Percentiles rank a stretch among this genome's conserved stretches.
These are phyloP conservation scores for Melierax canorus DNA, from an alignment of 2,113 vertebrate species.

Conservation along the genomic window DNA sequence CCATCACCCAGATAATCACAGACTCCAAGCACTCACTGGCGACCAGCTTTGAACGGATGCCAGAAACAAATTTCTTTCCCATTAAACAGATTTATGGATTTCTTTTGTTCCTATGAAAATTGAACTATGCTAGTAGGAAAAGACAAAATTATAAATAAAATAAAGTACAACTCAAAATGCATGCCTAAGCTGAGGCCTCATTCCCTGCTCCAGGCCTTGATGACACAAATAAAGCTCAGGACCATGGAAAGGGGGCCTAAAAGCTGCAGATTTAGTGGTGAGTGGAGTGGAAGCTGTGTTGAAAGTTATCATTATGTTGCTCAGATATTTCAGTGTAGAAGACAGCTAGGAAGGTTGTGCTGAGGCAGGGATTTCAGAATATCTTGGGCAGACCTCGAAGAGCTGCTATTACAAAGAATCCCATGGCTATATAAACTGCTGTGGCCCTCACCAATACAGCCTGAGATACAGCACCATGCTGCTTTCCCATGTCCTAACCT, in stretches of 20 bases:
- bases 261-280: neutral
- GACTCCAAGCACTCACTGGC: neutral
- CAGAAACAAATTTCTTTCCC: conserved; percentile 15
- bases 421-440: neutral
- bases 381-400: neutral
- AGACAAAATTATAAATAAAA: conserved; percentile 10
- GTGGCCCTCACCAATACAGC: accelerated
- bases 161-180: neutral
- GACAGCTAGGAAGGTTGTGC: neutral
- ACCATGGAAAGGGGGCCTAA: neutral
- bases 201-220: neutral
- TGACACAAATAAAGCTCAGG: neutral
- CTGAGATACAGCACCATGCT: neutral
- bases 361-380: neutral
- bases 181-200: neutral
- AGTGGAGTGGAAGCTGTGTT: neutral
- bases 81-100: conserved; percentile 6
- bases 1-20: conserved; percentile 22
- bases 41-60: conserved; percentile 11
- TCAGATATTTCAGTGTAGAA: neutral
- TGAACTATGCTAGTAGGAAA: neutral
- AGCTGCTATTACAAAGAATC: neutral
- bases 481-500: neutral
- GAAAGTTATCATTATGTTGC: neutral
- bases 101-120: conserved; percentile 11